These are phyloP conservation scores for Callaeas wilsoni DNA, from an alignment of 2,113 vertebrate genomes.

Conservation along the genomic window DNA sequence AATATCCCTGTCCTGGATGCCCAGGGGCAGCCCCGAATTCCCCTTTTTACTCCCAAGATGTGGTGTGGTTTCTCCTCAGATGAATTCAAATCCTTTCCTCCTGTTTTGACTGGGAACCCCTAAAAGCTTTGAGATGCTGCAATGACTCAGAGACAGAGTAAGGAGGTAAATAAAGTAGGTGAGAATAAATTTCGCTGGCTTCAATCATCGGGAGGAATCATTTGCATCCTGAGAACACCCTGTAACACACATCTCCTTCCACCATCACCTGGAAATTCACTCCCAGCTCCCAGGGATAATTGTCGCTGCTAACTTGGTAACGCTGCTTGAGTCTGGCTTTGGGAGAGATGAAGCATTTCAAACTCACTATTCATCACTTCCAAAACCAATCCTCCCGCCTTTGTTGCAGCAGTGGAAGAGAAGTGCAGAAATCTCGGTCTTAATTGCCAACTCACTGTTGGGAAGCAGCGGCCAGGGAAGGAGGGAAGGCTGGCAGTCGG, in stretches of 20 bases:
- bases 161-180: constrained; percentile 22
- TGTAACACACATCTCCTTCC: neutral
- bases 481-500: rapidly evolving
- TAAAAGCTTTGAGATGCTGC: neutral
- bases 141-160: neutral
- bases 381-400: neutral
- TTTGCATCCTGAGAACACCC: neutral
- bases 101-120: neutral
- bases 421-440: neutral
- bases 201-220: neutral
- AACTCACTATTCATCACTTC: neutral
- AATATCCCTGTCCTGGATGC: neutral
- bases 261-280: neutral
- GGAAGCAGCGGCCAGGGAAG: neutral
- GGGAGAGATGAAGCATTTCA: neutral
- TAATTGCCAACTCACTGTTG: rapidly evolving
- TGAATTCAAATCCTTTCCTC: neutral
- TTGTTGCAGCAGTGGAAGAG: neutral
- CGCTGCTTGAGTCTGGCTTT: neutral
- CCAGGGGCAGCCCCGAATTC: neutral
- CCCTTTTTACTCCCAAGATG: neutral
- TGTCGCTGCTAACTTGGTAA: neutral
- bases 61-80: neutral
- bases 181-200: neutral
- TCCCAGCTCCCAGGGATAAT: neutral